phyloP scores from a whole-genome alignment of 2,113 vertebrate species.

The Thalassarche chlororhynchos region DNA sequence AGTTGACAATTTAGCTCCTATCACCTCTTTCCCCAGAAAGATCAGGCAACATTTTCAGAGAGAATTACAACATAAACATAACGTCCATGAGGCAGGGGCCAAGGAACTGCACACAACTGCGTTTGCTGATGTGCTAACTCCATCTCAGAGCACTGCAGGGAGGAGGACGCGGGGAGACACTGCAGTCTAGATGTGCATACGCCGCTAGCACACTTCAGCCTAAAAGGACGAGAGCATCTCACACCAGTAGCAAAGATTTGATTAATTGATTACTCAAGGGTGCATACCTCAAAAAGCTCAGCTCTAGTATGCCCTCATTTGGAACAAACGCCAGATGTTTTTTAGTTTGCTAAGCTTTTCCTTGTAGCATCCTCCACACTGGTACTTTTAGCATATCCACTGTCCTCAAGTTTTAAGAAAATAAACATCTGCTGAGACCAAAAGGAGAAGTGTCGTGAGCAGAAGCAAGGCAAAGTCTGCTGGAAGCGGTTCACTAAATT shows the following conservation, averaged over 20 bases:
- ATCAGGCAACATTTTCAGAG: not conserved
- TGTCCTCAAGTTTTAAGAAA: not conserved
- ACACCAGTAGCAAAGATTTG: not conserved
- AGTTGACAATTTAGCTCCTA: not conserved
- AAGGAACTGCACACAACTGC: accelerated
- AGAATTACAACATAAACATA: not conserved
- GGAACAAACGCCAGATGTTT: not conserved
- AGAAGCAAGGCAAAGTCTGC: not conserved
- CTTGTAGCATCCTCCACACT: not conserved
- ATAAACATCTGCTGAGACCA: not conserved
- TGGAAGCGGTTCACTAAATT: not conserved
- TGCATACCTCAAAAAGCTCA: not conserved
- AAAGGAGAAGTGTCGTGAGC: not conserved
- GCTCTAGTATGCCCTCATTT: not conserved
- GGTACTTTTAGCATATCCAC: not conserved
- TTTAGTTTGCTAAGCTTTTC: not conserved
- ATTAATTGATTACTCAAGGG: not conserved
- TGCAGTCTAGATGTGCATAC: not conserved
- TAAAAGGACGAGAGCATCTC: accelerated
- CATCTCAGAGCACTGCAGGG: accelerated
- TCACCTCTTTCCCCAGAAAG: not conserved
- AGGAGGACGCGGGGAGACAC: accelerated
- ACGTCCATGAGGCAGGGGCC: accelerated
- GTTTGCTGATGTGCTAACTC: not conserved
- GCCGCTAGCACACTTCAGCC: accelerated